Percentiles rank a stretch among this genome's conserved stretches.
phyloP scores from a whole-genome alignment of 2,888 invertebrate species.

The Volucella inanis region DNA sequence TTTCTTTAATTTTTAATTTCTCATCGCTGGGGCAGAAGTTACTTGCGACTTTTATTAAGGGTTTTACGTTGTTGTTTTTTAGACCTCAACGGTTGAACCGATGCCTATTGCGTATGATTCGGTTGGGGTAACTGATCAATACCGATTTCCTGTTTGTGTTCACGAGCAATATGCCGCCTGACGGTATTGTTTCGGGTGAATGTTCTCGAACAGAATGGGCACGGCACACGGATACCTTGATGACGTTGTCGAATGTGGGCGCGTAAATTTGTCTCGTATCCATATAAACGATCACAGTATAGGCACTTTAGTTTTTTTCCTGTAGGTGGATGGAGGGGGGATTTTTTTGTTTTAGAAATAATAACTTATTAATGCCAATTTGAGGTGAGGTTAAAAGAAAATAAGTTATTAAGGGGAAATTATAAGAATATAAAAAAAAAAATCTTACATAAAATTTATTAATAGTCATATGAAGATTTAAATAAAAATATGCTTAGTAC shows the following conservation, averaged over 20 bases:
- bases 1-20: constrained; percentile 7
- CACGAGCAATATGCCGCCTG: constrained; percentile 94
- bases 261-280: constrained; percentile 95
- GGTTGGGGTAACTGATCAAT: constrained; percentile 78
- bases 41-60: constrained; percentile 66
- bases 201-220: constrained; percentile 94
- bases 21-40: constrained; percentile 50
- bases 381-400: constrained; percentile 71
- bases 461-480: too few species aligned
- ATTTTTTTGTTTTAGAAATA: constrained; percentile 75
- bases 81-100: constrained; percentile 49
- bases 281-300: constrained; percentile 95
- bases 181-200: constrained; percentile 97
- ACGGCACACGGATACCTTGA: constrained; percentile 95
- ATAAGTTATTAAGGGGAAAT: constrained; percentile 39
- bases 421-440: constrained; percentile 5
- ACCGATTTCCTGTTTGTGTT: constrained; percentile 88
- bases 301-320: constrained; percentile 96
- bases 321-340: constrained; percentile 82
- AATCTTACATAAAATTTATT: too few species aligned
- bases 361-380: constrained; percentile 74
- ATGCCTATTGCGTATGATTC: constrained; percentile 83
- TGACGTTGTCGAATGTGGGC: constrained; percentile 96
- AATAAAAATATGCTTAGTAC: neutral
- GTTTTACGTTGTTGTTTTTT: constrained; percentile 65